Base-by-base conservation (phyloP, 1,140 invertebrate genomes). In the Himalopsyche phryganea region DNA sequence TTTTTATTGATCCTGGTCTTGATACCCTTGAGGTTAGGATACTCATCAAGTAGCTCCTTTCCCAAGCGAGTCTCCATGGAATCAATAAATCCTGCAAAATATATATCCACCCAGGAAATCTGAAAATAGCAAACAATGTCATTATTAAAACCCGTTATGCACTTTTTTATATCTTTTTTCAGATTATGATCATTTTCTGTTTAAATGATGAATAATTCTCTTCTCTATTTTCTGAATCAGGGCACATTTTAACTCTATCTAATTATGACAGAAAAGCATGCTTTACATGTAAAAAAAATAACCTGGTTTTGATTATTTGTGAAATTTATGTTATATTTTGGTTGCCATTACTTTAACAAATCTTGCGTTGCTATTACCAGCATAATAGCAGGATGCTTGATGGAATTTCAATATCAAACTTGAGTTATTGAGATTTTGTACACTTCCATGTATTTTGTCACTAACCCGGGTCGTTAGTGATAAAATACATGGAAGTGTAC, bases 51-150 rank as follows among this genome's bases (percentile, higher is more conserved):
- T 0, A 86, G 66, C 50, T 85, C 77, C 1, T 70, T 71, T 52
- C 78, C 77, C 50, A 58, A 17, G 13, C 56, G 33, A 5, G 56
- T 55, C 65, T 80, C 82, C 58, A 87, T 56, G 62, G 83, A 83
- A 60, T 86, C 83, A 45, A 85, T 70, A 47, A 85, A 67, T 41
- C 71, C 80, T 14, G 83, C 81, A 58, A 88, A 84, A 61, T 76
- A 75, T 5, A 87, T 61, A 69, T 88, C 86, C 35, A 82, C 85
- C 83, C 84, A 86, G 4, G 83, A 81, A 1, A 86, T 66, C 83
- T 85, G 67, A 45, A 73, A 75, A 69, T 14, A 14, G 18, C 9
- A 48, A 13, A 13, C 13, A 13, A 7, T n/a, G n/a, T n/a, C 6
- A 7, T 6, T 35, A n/a, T 35, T 35, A 35, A 7, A 7, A 7